These are phyloP conservation scores for Agrypnia vestita DNA, from an alignment of 1,140 invertebrate genomes.

Conservation along the genomic window DNA sequence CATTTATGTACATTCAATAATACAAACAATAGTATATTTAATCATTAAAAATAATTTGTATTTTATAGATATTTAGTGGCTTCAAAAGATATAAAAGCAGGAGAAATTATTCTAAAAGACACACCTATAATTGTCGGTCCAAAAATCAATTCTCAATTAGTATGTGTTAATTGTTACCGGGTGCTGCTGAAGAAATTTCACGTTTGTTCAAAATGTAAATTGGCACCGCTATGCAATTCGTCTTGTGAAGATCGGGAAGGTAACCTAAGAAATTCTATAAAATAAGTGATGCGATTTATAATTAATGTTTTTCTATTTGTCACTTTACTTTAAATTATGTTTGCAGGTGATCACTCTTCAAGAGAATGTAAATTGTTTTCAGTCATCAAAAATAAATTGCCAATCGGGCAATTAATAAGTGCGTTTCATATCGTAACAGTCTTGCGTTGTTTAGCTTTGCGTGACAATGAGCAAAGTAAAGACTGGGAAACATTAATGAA, in stretches of 20 bases:
- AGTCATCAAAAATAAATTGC: constrained; percentile 65
- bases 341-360: constrained; percentile 71
- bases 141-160: constrained; percentile 68
- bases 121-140: constrained; percentile 76
- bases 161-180: constrained; percentile 77
- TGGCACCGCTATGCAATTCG: constrained; percentile 73
- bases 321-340: constrained; percentile 48
- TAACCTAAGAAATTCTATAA: constrained; percentile 23
- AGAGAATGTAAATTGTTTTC: constrained; percentile 73
- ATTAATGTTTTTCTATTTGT: neutral
- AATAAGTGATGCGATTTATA: neutral
- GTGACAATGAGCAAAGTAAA: constrained; percentile 68
- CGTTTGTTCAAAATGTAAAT: constrained; percentile 72
- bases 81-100: constrained; percentile 73
- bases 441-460: constrained; percentile 72
- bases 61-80: constrained; percentile 74
- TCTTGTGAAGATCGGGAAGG: constrained; percentile 66
- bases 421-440: constrained; percentile 71
- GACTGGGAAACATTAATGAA: constrained; percentile 72
- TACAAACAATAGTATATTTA: neutral
- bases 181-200: constrained; percentile 68
- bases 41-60: neutral
- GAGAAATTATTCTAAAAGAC: constrained; percentile 77
- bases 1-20: neutral
- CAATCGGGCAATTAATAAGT: constrained; percentile 65